Evolutionary conservation across 2,113 vertebrate species (phyloP), one percentile per base, ranked within the genome.

Genomic region (Origma solitaria): DNA sequence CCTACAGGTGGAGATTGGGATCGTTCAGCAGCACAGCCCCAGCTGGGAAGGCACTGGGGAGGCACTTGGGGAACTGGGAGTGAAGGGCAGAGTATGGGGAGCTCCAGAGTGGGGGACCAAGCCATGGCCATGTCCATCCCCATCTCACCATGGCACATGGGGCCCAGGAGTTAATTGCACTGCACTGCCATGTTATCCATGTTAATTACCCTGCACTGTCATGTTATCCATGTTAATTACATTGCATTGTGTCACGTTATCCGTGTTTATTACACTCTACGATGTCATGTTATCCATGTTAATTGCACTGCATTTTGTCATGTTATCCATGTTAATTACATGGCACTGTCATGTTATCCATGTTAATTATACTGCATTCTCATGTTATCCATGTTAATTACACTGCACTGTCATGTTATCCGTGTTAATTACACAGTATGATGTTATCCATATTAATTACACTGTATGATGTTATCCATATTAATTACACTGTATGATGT

Each of bases 111-210:
- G 6, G 2, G 11, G 15, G 8, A 64, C 22, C 20, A 27, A 44
- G 50, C 65, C 50, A 19, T 4, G n/a, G 10, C 16, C 31, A 7
- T 3, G 1, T 2, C 10, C n/a, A 30, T 20, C 49, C 11, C 18
- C 45, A 13, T 4, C 17, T 23, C 9, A 23, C 1, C 2, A 9
- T 6, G 30, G 17, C 35, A 54, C 15, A 20, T 1, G 0, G 6
- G 10, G 5, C 2, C 1, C 16, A 15, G 13, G 20, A 31, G 12
- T 7, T 7, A 49, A 4, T 24, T 44, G 17, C 12, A 5, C 33
- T 25, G 16, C n/a, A n/a, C n/a, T n/a, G n/a, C n/a, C 42, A 44
- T 44, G 42, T 17, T 44, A 44, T 44, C 42, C 42, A 44, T 18
- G 42, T 17, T 44, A 44, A 44, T 44, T 44, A 17, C 42, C 16